phyloP scores from a whole-genome alignment of 1,140 invertebrate genomes.

The Pseudoatta argentina region DNA sequence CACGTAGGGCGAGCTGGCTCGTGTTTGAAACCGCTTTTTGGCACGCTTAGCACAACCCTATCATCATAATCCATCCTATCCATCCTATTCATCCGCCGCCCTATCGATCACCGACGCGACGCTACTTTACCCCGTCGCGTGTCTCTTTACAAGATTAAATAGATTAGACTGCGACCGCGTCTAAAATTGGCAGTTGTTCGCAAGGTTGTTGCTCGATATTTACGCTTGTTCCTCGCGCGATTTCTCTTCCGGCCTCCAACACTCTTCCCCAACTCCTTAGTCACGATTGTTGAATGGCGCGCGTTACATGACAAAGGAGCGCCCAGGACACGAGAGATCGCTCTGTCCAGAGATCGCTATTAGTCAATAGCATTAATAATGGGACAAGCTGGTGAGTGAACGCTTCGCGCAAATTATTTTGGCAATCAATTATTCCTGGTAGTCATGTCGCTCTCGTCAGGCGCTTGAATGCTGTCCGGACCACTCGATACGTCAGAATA shows the following conservation, averaged over 20 bases:
- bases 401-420: constrained; percentile 55
- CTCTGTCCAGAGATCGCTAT: constrained; percentile 1
- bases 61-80: constrained; percentile 16
- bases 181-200: constrained; percentile 82
- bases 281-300: neutral
- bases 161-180: constrained; percentile 68
- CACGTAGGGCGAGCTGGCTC: constrained; percentile 20
- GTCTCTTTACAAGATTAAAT: constrained; percentile 15
- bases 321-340: neutral
- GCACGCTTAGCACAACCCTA: neutral
- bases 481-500: constrained; percentile 62
- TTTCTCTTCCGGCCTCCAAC: neutral
- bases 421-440: constrained; percentile 58
- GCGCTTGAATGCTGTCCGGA: constrained; percentile 48
- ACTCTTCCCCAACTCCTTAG: neutral
- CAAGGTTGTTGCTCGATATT: constrained; percentile 58
- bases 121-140: neutral
- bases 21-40: constrained; percentile 14
- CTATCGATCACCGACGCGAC: constrained; percentile 63
- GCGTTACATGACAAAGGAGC: constrained; percentile 38
- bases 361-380: constrained; percentile 53
- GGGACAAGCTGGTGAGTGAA: constrained; percentile 37
- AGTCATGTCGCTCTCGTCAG: constrained; percentile 51
- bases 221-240: constrained; percentile 37
- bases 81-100: constrained; percentile 29